Evolutionary conservation across 1,140 invertebrate species (phyloP), one percentile per base, ranked within the genome.

Genomic region (Rhopalosiphum padi): DNA sequence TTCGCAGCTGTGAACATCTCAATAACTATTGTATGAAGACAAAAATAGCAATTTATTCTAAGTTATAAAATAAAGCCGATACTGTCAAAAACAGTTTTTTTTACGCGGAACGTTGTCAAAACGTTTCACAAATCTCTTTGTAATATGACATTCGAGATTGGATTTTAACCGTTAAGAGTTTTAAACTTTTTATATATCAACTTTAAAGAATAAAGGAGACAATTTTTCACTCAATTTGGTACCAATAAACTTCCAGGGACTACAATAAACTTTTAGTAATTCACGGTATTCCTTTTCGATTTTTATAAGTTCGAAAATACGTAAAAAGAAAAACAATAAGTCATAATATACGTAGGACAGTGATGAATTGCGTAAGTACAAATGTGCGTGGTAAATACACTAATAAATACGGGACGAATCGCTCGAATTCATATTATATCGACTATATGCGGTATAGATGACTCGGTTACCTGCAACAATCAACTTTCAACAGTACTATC

Each of bases 111-210:
- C 25, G 3, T 37, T n/a, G 87, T 89, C 48, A 88, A 53, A 89
- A 89, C 48, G 35, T 89, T 89, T 89, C 22, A 88, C 51, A 89
- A 53, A 55, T 89, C n/a, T 89, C 87, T 53, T 89, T 53, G 87
- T 37, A 53, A 89, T 89, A 89, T 89, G 48, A 53, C 48, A 41
- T 89, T 55, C 22, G 8, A 89, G 35, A 89, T 89, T 89, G 87
- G 87, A 2, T 48, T 88, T 51, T 51, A 86, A 46, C 25, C 23
- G 85, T 46, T 43, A 51, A 88, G 86, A 88, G 48, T 88, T 88
- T 88, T 35, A 88, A 88, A 88, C 46, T 88, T 88, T 88, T 88
- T 53, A n/a, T 48, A 87, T 48, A 4, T 46, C 25, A 87, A 87
- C 86, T 35, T 51, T 51, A 22, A 88, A 88, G 9, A 89, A 53